These are phyloP conservation scores for Cinclus mexicanus DNA, from an alignment of 2,113 vertebrate species.

Conservation along the genomic window DNA sequence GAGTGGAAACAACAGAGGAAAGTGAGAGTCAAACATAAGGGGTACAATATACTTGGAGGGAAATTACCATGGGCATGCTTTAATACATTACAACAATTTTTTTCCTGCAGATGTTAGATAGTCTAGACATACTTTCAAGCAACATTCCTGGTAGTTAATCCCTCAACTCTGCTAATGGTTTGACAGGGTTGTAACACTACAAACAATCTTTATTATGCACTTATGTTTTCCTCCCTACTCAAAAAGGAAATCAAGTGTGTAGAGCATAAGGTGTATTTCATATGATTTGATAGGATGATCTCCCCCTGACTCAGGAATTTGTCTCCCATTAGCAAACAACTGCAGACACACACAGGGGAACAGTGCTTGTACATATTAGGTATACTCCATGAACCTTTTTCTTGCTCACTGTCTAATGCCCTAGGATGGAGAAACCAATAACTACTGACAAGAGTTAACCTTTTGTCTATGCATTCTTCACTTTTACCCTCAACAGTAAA, in stretches of 20 bases:
- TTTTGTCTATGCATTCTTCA: background rate
- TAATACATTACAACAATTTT: background rate
- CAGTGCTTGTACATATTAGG: background rate
- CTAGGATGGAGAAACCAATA: background rate
- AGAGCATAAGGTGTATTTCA: background rate
- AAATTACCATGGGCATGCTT: slow-evolving; percentile 38
- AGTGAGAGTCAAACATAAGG: background rate
- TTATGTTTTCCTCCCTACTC: background rate
- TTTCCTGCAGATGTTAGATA: slow-evolving; percentile 24
- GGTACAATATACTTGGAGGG: background rate
- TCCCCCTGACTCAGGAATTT: background rate
- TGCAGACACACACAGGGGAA: background rate
- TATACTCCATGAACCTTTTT: background rate
- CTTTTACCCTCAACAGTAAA: background rate
- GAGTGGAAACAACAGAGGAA: slow-evolving; percentile 37
- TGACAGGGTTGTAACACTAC: slow-evolving; percentile 8
- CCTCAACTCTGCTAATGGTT: background rate
- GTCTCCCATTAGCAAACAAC: background rate
- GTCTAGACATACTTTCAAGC: slow-evolving; percentile 30
- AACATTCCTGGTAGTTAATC: slow-evolving; percentile 60
- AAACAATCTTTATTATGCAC: background rate
- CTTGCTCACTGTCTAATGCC: background rate
- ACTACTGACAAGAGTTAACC: background rate
- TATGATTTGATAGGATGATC: background rate
- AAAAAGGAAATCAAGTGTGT: background rate